Evolutionary conservation across 2,888 invertebrate genomes (phyloP), one percentile per base, ranked within the genome.

Genomic region (Euzophera pinguis): DNA sequence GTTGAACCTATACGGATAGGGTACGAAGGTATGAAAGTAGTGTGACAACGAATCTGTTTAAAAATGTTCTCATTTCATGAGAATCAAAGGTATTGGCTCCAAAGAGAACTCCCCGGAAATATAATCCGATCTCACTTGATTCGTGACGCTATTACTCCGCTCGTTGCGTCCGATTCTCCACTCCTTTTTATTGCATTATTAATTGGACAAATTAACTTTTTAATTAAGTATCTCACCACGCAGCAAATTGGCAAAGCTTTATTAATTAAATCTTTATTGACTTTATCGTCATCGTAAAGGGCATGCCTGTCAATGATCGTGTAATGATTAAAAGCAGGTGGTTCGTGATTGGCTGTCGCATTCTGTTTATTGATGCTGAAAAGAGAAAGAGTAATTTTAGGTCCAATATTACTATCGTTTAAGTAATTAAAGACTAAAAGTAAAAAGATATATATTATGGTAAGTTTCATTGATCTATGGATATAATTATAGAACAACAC

Each of bases 71-170:
- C n/a, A n/a, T n/a, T n/a, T n/a, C n/a, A n/a, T n/a, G n/a, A 37
- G 42, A 6, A 8, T 7, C 27, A 27, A 43, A 27, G 9, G 5
- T n/a, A 16, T 1, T 34, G 32, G 32, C 10, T 7, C 14, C 45
- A 45, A 16, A 3, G 45, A 14, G 45, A 45, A 32, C 10, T 6
- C 9, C 10, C 14, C 32, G 62, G 64, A 69, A 67, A 68, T 62
- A 70, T 73, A 69, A 73, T 68, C 69, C 70, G 73, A 72, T 73
- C 71, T 65, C 58, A 58, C 63, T 58, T 60, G 61, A 75, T 74
- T 75, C 65, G 75, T 64, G 64, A 67, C 72, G 75, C 69, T 65
- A 65, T 72, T 69, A 68, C 69, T 61, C 63, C 62, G 58, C 58
- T 64, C 61, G 65, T 63, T 66, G 64, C 67, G 53, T 59, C 53